These are phyloP conservation scores for Chionomys nivalis DNA, from an alignment of 2,113 vertebrate genomes.

Conservation along the genomic window DNA sequence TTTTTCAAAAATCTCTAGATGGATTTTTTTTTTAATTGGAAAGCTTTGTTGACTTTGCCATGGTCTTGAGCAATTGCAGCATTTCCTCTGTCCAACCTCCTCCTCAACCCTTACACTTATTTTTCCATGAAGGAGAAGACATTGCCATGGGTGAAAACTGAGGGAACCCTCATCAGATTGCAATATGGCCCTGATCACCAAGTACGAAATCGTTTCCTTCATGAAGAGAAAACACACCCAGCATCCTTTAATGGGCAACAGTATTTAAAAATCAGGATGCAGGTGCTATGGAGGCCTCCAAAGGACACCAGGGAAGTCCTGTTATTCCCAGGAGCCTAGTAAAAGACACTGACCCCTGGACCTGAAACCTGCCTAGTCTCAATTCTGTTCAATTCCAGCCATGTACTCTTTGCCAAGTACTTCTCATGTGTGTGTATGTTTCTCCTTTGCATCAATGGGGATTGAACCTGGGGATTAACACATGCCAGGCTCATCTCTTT, in stretches of 20 bases:
- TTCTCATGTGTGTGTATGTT: not conserved
- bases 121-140: not conserved
- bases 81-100: slow-evolving; percentile 27
- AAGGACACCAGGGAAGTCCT: not conserved
- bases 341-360: not conserved
- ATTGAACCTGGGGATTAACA: not conserved
- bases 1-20: not conserved
- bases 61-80: not conserved
- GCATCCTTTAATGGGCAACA: not conserved
- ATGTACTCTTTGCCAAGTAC: not conserved
- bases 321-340: not conserved
- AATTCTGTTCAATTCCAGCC: not conserved
- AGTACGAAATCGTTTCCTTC: not conserved
- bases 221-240: not conserved
- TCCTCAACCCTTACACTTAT: not conserved
- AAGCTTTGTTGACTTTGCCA: not conserved
- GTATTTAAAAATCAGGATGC: not conserved
- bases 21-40: not conserved
- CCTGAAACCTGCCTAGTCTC: not conserved
- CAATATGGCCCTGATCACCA: not conserved
- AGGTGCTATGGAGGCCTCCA: too few relatives aligned
- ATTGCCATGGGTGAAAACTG: not conserved
- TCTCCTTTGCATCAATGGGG: not conserved
- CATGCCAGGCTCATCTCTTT: not conserved
- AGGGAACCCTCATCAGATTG: not conserved